Base-by-base conservation (phyloP, 2,888 invertebrate genomes). In the Harpagoxenus sublaevis region DNA sequence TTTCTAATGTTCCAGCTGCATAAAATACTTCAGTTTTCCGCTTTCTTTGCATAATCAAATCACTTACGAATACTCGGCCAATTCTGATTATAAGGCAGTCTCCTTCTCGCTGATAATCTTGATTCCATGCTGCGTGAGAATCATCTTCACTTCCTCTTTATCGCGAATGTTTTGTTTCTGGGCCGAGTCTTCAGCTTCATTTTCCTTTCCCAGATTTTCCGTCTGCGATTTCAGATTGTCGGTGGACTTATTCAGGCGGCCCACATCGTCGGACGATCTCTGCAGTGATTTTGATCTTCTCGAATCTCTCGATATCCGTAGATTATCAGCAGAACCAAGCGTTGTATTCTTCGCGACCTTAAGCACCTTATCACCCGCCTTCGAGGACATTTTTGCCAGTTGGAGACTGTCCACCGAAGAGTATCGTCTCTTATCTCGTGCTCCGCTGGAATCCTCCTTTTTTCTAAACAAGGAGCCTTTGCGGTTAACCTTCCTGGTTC, bases 61-160 rank as follows among this genome's bases (percentile, higher is more conserved):
- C n/a, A 62, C 31, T 77, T 53, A n/a, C 15, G 9, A 81, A 65
- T 39, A 12, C 8, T 78, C 45, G 5, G 12, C 9, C 55, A 28
- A 45, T 51, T 45, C 57, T n/a, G 18, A 93, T 94, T 95, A 95
- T 89, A 95, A 93, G 75, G 94, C 97, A 86, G 97, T 97, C 93
- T 98, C 97, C 23, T 97, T 97, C 92, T 97, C 97, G 91, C 97
- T 97, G 66, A 97, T 97, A 74, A 97, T 97, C 94, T 97, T 97
- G 89, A 97, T 97, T 2, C 97, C 97, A 92, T 97, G 97, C 94
- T 97, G 97, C 2, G 97, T 97, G 89, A 97, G 95, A 92, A 97
- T 97, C 95, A 97, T 96, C 92, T 97, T 96, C 10, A 97, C 97
- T 62, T 97, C 96, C 91, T 97, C 96, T 85, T 92, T 94, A 73